phyloP scores from a whole-genome alignment of 2,797 vertebrate genomes.

The Pogonophryne albipinna region DNA sequence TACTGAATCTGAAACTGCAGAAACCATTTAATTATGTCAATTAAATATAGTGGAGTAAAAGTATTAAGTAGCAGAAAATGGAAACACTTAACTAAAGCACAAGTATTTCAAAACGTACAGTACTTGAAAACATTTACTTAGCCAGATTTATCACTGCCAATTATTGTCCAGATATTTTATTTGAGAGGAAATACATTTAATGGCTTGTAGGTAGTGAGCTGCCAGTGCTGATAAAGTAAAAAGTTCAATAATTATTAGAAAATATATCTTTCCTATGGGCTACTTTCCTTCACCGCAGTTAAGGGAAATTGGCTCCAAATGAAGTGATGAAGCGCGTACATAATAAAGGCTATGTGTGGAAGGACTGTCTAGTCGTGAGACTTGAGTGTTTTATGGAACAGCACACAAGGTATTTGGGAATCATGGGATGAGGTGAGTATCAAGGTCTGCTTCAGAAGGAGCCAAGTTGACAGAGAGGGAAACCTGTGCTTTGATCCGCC shows the following conservation, averaged over 20 bases:
- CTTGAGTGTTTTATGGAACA: conserved; percentile 13
- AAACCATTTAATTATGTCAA: too few species aligned
- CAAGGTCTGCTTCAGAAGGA: conserved; percentile 35
- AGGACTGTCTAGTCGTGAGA: neutral
- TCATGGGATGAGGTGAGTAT: conserved; percentile 22
- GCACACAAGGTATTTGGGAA: conserved; percentile 12
- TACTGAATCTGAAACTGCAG: too few species aligned
- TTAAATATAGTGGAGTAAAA: too few species aligned
- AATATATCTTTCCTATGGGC: neutral
- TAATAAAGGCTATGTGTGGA: conserved; percentile 1
- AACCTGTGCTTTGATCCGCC: conserved; percentile 63
- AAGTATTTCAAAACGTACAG: too few species aligned
- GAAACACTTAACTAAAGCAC: too few species aligned
- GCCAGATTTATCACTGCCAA: too few species aligned
- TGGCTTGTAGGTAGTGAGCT: too few species aligned
- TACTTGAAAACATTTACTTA: too few species aligned
- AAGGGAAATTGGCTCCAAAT: conserved; percentile 10
- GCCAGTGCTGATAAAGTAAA: neutral
- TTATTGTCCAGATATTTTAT: neutral
- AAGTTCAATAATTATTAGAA: conserved; percentile 2
- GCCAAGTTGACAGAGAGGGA: conserved; percentile 41
- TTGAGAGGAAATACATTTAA: neutral
- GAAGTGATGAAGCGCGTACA: conserved; percentile 9
- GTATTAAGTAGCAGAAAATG: too few species aligned
- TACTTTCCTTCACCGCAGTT: neutral